Conservation (phyloP, 2,113 vertebrate genomes). For the Athene noctua region DNA sequence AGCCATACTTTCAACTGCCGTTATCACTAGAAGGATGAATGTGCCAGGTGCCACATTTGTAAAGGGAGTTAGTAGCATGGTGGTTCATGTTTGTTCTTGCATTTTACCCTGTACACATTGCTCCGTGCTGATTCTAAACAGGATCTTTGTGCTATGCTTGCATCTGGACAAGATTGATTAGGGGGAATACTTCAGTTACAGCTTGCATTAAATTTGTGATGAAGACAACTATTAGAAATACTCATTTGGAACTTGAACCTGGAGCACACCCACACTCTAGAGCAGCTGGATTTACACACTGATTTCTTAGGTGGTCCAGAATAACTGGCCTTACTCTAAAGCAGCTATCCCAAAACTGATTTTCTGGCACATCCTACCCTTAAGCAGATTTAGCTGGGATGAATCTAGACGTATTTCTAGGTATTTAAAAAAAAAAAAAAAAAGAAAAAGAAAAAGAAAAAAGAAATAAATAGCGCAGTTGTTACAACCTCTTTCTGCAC, state of each 20-base stretch:
- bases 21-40: neutral
- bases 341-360: neutral
- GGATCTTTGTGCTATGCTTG: neutral
- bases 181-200: neutral
- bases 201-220: neutral
- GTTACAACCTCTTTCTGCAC: too few relatives aligned
- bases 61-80: neutral
- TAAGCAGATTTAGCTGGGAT: neutral
- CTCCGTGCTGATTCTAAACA: neutral
- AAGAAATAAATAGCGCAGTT: too few relatives aligned
- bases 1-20: neutral
- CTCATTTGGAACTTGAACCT: neutral
- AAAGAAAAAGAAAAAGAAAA: too few relatives aligned
- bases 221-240: neutral
- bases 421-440: neutral
- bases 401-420: neutral
- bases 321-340: neutral
- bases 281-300: neutral
- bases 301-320: neutral
- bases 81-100: neutral
- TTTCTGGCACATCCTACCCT: neutral
- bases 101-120: neutral
- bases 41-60: neutral
- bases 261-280: neutral
- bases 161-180: neutral